phyloP scores from a whole-genome alignment of 1,140 invertebrate genomes.

The Heliothis subflexa region DNA sequence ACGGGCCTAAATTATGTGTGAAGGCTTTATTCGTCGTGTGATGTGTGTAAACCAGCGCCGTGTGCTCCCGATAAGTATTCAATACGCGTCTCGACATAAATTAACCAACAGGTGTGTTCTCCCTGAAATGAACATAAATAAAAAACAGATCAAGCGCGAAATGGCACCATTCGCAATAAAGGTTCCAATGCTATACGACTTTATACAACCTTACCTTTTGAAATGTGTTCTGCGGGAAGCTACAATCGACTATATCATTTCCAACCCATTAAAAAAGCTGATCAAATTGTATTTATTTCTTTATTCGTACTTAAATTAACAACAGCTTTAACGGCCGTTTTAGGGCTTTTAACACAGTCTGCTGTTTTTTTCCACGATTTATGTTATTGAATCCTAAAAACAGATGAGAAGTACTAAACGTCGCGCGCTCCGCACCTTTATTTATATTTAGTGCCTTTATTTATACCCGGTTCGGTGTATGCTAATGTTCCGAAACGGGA shows the following conservation, averaged over 20 bases:
- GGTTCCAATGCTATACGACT: constrained; percentile 26
- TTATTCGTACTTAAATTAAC: constrained; percentile 32
- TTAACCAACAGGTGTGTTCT: constrained; percentile 65
- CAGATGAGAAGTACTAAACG: constrained; percentile 53
- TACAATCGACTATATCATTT: constrained; percentile 25
- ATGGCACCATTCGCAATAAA: constrained; percentile 42
- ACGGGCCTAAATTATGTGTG: constrained; percentile 69
- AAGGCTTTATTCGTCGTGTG: constrained; percentile 47
- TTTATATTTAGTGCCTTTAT: constrained; percentile 62
- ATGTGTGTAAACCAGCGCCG: constrained; percentile 39
- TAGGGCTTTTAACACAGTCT: constrained; percentile 35
- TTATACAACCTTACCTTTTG: constrained; percentile 4
- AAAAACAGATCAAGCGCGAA: constrained; percentile 48
- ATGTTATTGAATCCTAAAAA: constrained; percentile 54
- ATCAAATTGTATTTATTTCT: constrained; percentile 28
- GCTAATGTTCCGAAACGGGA: constrained; percentile 64
- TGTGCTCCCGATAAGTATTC: constrained; percentile 55
- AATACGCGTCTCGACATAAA: constrained; percentile 59
- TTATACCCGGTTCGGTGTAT: constrained; percentile 60
- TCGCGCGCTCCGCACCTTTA: constrained; percentile 53
- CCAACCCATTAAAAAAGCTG: constrained; percentile 26
- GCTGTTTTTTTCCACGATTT: constrained; percentile 37
- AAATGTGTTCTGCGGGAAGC: constrained; percentile 29
- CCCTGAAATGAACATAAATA: constrained; percentile 57
- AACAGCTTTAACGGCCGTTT: constrained; percentile 30